Evolutionary conservation across 2,888 invertebrate genomes (phyloP), one percentile per base, ranked within the genome.

Genomic region (Lycia hirtaria): DNA sequence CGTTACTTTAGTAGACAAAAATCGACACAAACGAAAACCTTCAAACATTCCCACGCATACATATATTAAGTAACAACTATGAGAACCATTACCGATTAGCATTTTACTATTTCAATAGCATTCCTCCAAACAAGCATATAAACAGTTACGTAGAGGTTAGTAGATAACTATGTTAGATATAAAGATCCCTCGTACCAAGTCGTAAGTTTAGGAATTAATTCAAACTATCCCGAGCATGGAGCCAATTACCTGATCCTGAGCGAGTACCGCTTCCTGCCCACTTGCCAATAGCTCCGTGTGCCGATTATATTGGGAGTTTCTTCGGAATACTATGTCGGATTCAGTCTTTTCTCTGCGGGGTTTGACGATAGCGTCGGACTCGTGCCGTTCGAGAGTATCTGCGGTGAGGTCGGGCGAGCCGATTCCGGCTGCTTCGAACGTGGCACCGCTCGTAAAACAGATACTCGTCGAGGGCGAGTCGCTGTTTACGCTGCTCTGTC

Each of bases 271-370:
- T 89, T 92, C 92, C 92, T 92, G 92, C 88, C 92, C 92, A 83
- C 81, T 83, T 71, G 88, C 74, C 75, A 86, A 72, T 63, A 88
- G 78, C 69, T 90, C 89, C 67, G 85, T 76, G 77, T 89, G 87
- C 69, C 88, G 87, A 69, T 81, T 90, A 77, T 85, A 87, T 71
- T 88, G 86, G 33, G 90, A 90, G 78, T 86, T 88, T 75, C 90
- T 94, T 75, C 95, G 93, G 80, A 96, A 94, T 73, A 96, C 95
- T 81, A 97, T 96, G 85, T 96, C 96, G 60, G 96, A 97, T 91
- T 97, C 97, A 78, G 97, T 97, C 93, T 97, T 97, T 93, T 97
- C 97, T 75, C 97, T 93, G 76, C 97, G 93, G 47, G 96, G 96
- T 75, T 94, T 93, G 66, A 94, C 88, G 24, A 63, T 76, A 4